Base-by-base conservation (phyloP, 2,888 invertebrate species). In the Diarsia rubi region DNA sequence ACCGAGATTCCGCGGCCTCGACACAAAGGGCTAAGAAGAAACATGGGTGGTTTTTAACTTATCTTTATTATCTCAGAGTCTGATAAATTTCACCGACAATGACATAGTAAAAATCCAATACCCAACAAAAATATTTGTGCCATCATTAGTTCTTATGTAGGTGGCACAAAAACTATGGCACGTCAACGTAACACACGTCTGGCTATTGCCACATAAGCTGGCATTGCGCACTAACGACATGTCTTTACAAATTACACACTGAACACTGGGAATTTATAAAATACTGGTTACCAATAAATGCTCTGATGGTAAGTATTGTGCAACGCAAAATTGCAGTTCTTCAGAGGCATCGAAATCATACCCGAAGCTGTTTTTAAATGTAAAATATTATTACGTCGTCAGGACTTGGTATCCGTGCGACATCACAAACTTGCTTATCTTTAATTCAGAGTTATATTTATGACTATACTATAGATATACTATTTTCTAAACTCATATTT, bases 201-300 rank as follows among this genome's bases (percentile, higher is more conserved):
- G 31, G 24, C 1, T 52, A 21, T 70, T 49, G 27, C 67, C 27
- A 64, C 57, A 79, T 52, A 75, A 52, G 12, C 59, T 52, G 62
- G 24, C 21, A 77, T 52, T 79, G 45, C 65, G 65, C 52, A 65
- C 37, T 60, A 52, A 45, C 52, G 60, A 60, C n/a, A 49, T 57
- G 47, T 42, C 45, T 24, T 27, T 54, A 78, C 19, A 52, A 77
- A 78, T 70, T n/a, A 78, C 49, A 45, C 21, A 42, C 47, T 44
- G 31, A 27, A 60, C 31, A 60, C n/a, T 21, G 11, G 9, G 27
- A 44, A 57, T 74, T 73, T 31, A 16, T 62, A 74, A 16, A 67
- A 67, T 67, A 31, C 31, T 66, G 11, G n/a, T 49, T 47, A 19
- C 27, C 11, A 59, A 31, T 31, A 31, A 59, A 19, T 19, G 54